Base-by-base conservation (phyloP, 2,797 vertebrate genomes). In the Channallabes apus region DNA sequence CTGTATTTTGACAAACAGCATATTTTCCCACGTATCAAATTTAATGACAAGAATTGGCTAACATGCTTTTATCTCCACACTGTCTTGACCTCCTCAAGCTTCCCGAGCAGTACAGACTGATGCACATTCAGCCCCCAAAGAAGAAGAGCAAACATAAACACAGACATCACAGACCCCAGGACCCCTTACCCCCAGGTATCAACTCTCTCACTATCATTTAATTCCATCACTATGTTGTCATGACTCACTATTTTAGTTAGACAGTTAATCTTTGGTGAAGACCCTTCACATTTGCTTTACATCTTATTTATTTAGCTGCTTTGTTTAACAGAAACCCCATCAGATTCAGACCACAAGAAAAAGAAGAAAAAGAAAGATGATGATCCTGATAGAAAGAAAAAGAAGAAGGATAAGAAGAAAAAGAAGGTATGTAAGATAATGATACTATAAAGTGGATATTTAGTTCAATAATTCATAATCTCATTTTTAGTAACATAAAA, bases 401-500 rank as follows among this genome's bases (percentile, higher is more conserved):
- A 98, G 93, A 99, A 99, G 95, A 99, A 99, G 92, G 97, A 99
- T 84, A 99, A 99, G 91, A 99, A 99, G 92, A 99, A 99, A 94
- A 99, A 99, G 90, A 99, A 99, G 96, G 97, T 98, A 89, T 73
- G 84, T 62, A 76, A 24, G 6, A 65, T 71, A 5, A 11, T 35
- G 20, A 24, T 18, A 46, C 15, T 54, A 6, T 27, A n/a, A 24
- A 27, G n/a, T 67, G 17, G 58, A 59, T 38, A 62, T 8, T 41
- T 8, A 79, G 41, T 15, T 61, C 12, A 7, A 20, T 41, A 2
- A 79, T 80, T 41, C 14, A 62, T 2, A 38, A 41, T n/a, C 35
- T 61, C 15, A n/a, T 58, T 8, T 14, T 78, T 9, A 78, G 56
- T 11, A 59, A 22, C 27, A n/a, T n/a, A n/a, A n/a, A n/a, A 72